A percentile compares a stretch with the other conserved stretches of the same genome.
Evolutionary conservation across 2,113 vertebrate species (phyloP).

Genomic region (Nothocercus nigrocapillus): DNA sequence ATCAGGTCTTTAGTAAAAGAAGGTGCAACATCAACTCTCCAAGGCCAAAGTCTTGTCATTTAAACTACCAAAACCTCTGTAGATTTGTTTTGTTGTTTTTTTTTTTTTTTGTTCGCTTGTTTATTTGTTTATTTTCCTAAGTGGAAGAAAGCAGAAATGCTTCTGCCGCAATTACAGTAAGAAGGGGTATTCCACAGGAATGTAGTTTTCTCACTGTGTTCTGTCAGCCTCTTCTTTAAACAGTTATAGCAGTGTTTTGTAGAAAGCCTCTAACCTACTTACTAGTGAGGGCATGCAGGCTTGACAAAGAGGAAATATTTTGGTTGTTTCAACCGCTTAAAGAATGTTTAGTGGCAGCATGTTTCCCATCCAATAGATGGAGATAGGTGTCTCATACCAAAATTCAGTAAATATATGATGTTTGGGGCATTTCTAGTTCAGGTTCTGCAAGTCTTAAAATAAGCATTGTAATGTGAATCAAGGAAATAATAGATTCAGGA

Average conservation of each 20-base stretch:
- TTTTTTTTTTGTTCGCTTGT: no score
- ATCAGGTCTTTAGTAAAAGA: neutral
- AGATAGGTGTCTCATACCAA: neutral
- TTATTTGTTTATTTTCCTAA: neutral
- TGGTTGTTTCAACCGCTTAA: neutral
- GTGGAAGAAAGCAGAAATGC: neutral
- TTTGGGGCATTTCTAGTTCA: accelerated
- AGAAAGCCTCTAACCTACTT: neutral
- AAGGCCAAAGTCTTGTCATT: neutral
- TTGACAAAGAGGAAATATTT: neutral
- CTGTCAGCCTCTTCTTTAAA: neutral
- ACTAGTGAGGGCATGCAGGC: accelerated
- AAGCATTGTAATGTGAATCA: accelerated
- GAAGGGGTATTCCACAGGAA: neutral
- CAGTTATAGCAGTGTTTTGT: neutral
- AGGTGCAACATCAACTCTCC: neutral
- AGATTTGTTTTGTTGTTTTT: neutral
- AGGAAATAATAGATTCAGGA: neutral
- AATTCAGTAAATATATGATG: neutral
- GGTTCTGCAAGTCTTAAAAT: neutral
- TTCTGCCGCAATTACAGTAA: neutral
- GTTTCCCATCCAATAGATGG: neutral
- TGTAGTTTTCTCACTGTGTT: neutral
- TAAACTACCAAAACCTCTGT: neutral
- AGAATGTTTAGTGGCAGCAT: neutral